A percentile compares a stretch with the other conserved stretches of the same genome.
Evolutionary conservation across 2,888 invertebrate species (phyloP).

Genomic region (Lasioglossum leucozonium): DNA sequence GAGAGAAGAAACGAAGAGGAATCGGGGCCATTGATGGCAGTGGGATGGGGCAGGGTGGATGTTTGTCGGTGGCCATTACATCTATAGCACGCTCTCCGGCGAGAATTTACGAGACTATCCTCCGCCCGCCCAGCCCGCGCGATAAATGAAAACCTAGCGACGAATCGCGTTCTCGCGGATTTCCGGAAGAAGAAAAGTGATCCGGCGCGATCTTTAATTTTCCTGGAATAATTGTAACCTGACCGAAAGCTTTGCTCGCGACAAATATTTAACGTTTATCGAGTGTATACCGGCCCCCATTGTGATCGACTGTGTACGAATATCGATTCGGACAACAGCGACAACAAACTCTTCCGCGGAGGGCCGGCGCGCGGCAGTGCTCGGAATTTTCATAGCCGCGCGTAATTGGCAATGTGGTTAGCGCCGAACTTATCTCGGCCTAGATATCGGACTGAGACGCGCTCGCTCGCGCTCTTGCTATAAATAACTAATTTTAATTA

Average conservation of each 20-base stretch:
- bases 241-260: not conserved
- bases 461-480: not conserved
- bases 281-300: not conserved
- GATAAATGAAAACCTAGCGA: not conserved
- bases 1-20: not conserved
- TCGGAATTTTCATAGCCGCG: not conserved
- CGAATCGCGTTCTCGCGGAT: not conserved
- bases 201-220: not conserved
- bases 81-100: not conserved
- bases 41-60: no score
- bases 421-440: slow-evolving; percentile 7
- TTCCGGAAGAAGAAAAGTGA: not conserved
- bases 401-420: not conserved
- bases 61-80: not conserved
- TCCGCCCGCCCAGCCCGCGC: fast-evolving
- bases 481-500: slow-evolving; percentile 19
- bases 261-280: not conserved
- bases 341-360: not conserved
- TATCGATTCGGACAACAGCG: not conserved
- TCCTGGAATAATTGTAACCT: not conserved
- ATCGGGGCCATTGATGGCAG: not conserved
- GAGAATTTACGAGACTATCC: not conserved
- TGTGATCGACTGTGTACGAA: not conserved
- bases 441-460: not conserved
- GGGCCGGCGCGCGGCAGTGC: not conserved